Base-by-base conservation (phyloP, 2,888 invertebrate species). In the Idaea dimidiata region DNA sequence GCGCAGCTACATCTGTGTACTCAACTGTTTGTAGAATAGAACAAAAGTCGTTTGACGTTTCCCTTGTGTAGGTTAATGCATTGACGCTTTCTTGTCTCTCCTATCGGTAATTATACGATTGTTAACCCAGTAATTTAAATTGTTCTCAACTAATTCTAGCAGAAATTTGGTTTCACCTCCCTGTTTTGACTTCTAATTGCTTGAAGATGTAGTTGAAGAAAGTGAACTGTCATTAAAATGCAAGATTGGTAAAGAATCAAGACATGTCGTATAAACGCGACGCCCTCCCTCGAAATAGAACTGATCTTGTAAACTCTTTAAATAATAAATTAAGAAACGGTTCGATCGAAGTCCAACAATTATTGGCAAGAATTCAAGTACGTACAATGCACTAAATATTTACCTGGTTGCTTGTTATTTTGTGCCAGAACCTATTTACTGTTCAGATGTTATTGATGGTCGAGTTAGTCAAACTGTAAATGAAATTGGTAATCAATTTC, bases 101-200 rank as follows among this genome's bases (percentile, higher is more conserved):
- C 83, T 81, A 91, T 89, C 80, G 78, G 77, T 91, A 91, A 91
- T 89, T 88, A 84, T 84, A 78, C 76, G 83, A 86, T 86, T 83
- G 84, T 87, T 88, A 84, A 89, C 90, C 89, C 72, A 90, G 86
- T 88, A 86, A 90, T 89, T 91, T 85, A 79, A 87, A 87, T 85
- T 80, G 77, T 80, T 84, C 79, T 75, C 82, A 85, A 84, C 74
- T 74, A 75, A 81, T 79, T 80, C 76, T 71, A 79, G 75, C 16
- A 79, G 77, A 72, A 67, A 67, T 77, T 71, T 71, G 72, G 75
- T 85, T 79, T 82, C 81, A 76, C 79, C 74, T 72, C 68, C 76
- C 77, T 80, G 85, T 77, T 79, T 74, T 68, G 83, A 62, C 71
- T 83, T 76, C 80, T 78, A 83, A 83, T 79, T 74, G 63, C 61